Base-by-base conservation (phyloP, 30 jellyfish, hydroid and myxozoan species). In the Cassiopea andromeda region DNA sequence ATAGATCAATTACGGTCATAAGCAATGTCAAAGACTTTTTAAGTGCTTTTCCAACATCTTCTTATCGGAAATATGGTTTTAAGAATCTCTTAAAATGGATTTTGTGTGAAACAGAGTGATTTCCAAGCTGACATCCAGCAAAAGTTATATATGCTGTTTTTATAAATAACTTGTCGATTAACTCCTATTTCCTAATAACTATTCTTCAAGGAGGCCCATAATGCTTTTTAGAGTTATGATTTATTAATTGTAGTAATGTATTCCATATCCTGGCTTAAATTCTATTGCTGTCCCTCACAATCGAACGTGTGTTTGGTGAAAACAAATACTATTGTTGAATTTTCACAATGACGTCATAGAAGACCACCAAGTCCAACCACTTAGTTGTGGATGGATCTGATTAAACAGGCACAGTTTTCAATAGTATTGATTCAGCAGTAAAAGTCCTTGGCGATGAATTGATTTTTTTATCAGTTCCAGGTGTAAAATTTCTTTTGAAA, bases 91-190 rank as follows among this genome's bases (percentile, higher is more conserved):
- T 12, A 19, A 70, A 70, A 1, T 19, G 46, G 54, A 2, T 70
- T 15, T 70, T 15, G 7, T 27, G 7, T 1, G 18, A 54, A 19
- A 70, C 49, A 70, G 50, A 70, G 16, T 70, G 54, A 6, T 70
- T 70, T 70, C 27, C 79, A n/a, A 70, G 79, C 79, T 27, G 79
- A 16, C 43, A 64, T 17, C 73, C 27, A 64, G 43, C 73, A 64
- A 64, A 5, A 2, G 0, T 7, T 17, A 27, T 27, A 17, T 17
- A 17, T 4, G 6, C 15, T 17, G 43, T 64, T 64, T 64, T 4
- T 64, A 2, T 9, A 64, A 64, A 64, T 5, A 64, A 64, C 15
- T 27, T 9, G 43, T 27, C 19, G 27, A 64, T 64, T 64, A 64
- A 64, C 73, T 9, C 43, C 15, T 13, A 64, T 64, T 64, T 64